Evolutionary conservation across 2,888 invertebrate species (phyloP).

Genomic region (Synanthedon vespiformis): DNA sequence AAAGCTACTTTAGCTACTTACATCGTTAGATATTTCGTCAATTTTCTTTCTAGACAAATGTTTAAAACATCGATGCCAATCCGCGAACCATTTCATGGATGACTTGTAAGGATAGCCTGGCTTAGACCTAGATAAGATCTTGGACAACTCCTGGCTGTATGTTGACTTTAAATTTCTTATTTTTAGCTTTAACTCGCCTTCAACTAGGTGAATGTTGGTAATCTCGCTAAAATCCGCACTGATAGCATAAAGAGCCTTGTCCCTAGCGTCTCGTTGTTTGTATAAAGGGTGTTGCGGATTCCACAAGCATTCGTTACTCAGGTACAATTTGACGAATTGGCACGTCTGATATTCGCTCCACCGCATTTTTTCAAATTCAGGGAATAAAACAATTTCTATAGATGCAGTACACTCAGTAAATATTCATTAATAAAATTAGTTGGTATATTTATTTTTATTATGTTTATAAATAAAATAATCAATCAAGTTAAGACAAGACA

Average conservation of each 20-base stretch:
- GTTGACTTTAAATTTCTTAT: conserved; percentile 44
- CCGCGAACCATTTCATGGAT: conserved; percentile 39
- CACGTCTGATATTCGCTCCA: conserved; percentile 56
- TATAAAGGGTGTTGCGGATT: conserved; percentile 42
- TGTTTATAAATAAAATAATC: too few species aligned
- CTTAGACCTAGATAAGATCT: conserved; percentile 34
- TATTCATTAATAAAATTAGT: too few species aligned
- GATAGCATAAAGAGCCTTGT: conserved; percentile 36
- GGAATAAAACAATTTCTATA: too few species aligned
- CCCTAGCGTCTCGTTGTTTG: conserved; percentile 32
- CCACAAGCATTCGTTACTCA: conserved; percentile 51
- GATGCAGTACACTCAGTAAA: too few species aligned
- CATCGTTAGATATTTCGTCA: conserved; percentile 10
- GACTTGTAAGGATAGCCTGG: conserved; percentile 29
- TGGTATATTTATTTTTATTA: too few species aligned
- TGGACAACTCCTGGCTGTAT: conserved; percentile 38
- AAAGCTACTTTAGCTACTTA: conserved; percentile 6
- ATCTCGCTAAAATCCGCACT: conserved; percentile 28
- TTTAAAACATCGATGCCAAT: conserved; percentile 31
- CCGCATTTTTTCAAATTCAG: conserved; percentile 37
- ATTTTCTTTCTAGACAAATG: conserved; percentile 4
- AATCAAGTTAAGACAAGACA: too few species aligned
- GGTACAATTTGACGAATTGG: conserved; percentile 54
- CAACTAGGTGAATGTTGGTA: conserved; percentile 34
- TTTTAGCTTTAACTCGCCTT: conserved; percentile 34